Base-by-base conservation (phyloP, 2,797 vertebrate genomes). In the Myotis findleyi region DNA sequence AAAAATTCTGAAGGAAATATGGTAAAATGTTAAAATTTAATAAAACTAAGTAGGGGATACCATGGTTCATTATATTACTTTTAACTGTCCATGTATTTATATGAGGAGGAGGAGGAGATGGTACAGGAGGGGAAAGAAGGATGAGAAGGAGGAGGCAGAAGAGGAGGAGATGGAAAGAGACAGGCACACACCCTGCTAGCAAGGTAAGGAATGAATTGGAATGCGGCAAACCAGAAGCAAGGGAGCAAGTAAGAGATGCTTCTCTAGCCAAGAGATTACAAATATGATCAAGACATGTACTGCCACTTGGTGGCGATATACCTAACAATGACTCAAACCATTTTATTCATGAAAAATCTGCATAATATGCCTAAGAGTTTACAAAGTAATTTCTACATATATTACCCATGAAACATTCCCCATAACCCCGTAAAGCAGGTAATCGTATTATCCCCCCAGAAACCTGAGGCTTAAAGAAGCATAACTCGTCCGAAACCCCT, bases 321-420 rank as follows among this genome's bases (percentile, higher is more conserved):
- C 30, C 7, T n/a, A 57, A 62, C 62, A 79, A 73, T 25, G 12
- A 76, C 8, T 55, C 38, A 80, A 93, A n/a, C 30, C 10, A 77
- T 83, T 87, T 87, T 13, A 47, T 51, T 53, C 59, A 80, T 18
- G 5, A 88, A 93, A 80, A 86, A 75, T 73, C 30, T 76, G 53
- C 93, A 71, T 51, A 87, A 76, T 6, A 75, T 13, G 3, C 6
- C 3, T 27, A 53, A 23, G 10, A 88, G 5, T 83, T 87, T 81
- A 83, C 17, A 38, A 75, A 95, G 72, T 49, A 38, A 16, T 73
- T 23, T 66, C 10, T 57, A 44, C 0, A 16, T 76, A 53, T n/a
- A 90, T 49, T 94, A 59, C 23, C 33, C 68, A 41, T 84, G 27
- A 76, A 87, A 55, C 16, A 64, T 47, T 73, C 16, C 33, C 16